Evolutionary conservation across 2,113 vertebrate genomes (phyloP), one percentile per base, ranked within the genome.

Genomic region (Cynopterus brachyotis): DNA sequence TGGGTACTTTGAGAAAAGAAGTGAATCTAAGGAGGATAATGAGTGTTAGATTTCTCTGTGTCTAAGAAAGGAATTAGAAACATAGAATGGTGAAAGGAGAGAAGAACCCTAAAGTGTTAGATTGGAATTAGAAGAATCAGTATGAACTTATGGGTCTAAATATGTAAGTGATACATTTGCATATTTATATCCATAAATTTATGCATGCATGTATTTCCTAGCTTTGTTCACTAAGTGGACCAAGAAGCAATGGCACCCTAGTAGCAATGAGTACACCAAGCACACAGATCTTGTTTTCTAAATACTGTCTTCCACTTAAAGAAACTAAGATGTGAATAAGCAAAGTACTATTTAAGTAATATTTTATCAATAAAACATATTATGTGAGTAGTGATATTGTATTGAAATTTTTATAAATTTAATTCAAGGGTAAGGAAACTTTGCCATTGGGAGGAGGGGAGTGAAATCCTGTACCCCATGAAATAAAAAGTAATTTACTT

Each of bases 51-150:
- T 72, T 92, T 95, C 50, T 47, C 6, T 62, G 16, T 78, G 26
- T 45, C 70, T 91, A 30, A 95, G 66, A 96, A 92, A 70, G 42
- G 42, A 96, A 88, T 93, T 79, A 80, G 3, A 82, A 83, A 89
- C 40, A 57, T 57, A 59, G 30, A 87, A 57, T 75, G 20, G 42
- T 13, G 11, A 78, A 73, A 53, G 15, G 17, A 16, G 50, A 76
- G 89, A 92, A 60, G 47, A 87, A 94, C 16, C 26, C 35, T 82
- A 30, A 93, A 42, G 50, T 35, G 13, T 80, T 97, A 32, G 8
- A 69, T 8, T 66, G 72, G 28, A 85, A 78, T 66, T 16, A 72
- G 37, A 92, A 87, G 64, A 75, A 66, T 66, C n/a, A 62, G 6
- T 72, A 37, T 87, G 62, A 91, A 92, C 26, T 60, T 26, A 55